Evolutionary conservation across 2,888 invertebrate genomes (phyloP), one percentile per base, ranked within the genome.

Genomic region (Pheosia gnoma): DNA sequence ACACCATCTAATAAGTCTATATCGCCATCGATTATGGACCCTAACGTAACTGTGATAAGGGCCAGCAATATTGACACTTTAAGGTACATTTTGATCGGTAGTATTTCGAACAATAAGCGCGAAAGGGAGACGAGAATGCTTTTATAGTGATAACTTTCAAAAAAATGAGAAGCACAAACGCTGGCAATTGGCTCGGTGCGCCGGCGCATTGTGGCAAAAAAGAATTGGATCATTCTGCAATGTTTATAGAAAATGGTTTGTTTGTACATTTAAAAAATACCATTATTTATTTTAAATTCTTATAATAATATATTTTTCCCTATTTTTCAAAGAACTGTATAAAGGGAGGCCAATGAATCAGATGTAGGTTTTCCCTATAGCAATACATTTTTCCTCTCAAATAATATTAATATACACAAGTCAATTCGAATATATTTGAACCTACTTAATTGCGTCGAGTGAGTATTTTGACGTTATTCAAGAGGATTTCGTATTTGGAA

Each of bases 1-100:
- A 96, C 95, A 57, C 96, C 96, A 13, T 96, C 95, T 9, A 95
- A 88, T 39, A 96, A 82, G 65, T 94, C 94, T 63, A 95, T 75
- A 78, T 95, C 95, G 68, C 94, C 94, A 36, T 93, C 91, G 5
- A 93, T 72, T 38, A 90, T 77, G 0, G 89, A 88, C 36, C 84
- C 86, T 4, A 84, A 62, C 0, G 75, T 72, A 3, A 77, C 37
- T 11, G 84, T 68, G 8, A 75, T 68, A 51, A 92, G 66, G 68
- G 82, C 68, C 36, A 86, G 62, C 43, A 82, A 10, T 53, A 87
- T 60, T 11, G 82, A 55, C 59, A 81, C 68, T 59, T 72, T 67
- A 68, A 88, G 88, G 82, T 83, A 89, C 93, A 93, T 93, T 88
- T 88, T 90, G 76, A 70, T 71, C 77, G 80, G 70, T 76, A 59